phyloP scores from a whole-genome alignment of 2,888 invertebrate genomes.

The Ptycholaimellus sp. region DNA sequence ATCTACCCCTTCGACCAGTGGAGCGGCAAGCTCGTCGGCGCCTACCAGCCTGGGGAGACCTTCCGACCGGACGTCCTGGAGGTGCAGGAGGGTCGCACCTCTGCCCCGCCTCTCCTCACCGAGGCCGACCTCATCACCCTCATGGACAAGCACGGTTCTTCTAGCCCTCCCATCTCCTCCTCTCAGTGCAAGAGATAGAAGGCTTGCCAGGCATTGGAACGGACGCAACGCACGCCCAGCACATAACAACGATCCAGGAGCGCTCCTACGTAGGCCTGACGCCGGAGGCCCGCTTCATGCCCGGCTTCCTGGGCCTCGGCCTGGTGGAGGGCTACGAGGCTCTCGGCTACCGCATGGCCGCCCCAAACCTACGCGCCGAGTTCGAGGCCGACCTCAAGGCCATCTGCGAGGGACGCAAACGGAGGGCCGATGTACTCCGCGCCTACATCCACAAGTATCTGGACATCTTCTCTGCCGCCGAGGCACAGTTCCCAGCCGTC shows the following conservation, averaged over 20 bases:
- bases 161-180: constrained; percentile 28
- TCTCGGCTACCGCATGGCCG: constrained; percentile 69
- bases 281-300: constrained; percentile 51
- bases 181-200: neutral
- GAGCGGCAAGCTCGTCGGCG: constrained; percentile 16
- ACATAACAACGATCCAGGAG: constrained; percentile 85
- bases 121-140: constrained; percentile 90
- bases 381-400: constrained; percentile 62
- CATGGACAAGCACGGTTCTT: constrained; percentile 98
- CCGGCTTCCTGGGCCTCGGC: constrained; percentile 38
- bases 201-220: constrained; percentile 39
- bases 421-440: constrained; percentile 27
- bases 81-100: constrained; percentile 48
- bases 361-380: constrained; percentile 65
- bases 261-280: constrained; percentile 62
- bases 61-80: constrained; percentile 28
- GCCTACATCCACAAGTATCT: constrained; percentile 57
- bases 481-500: constrained; percentile 40
- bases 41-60: constrained; percentile 21
- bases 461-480: constrained; percentile 52
- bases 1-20: constrained; percentile 31
- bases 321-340: constrained; percentile 46
- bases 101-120: constrained; percentile 64
- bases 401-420: constrained; percentile 18
- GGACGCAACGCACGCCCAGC: constrained; percentile 97